Conservation (phyloP, 37 sponge, comb jelly and placozoan species). For the Dysidea cf. avara region DNA sequence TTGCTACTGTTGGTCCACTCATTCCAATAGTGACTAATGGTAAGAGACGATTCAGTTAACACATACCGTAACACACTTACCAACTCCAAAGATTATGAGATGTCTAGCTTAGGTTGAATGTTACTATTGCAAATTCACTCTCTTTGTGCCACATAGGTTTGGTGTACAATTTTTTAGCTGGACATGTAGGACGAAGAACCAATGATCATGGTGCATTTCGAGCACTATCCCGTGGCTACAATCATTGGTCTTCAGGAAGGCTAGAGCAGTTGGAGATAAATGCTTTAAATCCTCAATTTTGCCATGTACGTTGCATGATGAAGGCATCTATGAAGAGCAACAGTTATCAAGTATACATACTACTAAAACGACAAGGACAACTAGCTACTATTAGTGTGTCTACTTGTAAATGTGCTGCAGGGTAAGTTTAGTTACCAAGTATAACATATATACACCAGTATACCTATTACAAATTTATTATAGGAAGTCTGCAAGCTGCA, state of each 20-base stretch:
- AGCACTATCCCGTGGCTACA: slow-evolving; percentile 49
- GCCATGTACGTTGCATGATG: slow-evolving; percentile 43
- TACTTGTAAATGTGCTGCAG: slow-evolving; percentile 70
- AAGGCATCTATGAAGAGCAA: slow-evolving; percentile 47
- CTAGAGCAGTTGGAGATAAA: slow-evolving; percentile 24
- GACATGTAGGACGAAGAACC: slow-evolving; percentile 13
- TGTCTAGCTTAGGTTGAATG: not conserved
- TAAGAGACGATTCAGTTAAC: too few species aligned
- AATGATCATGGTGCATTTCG: slow-evolving; percentile 41
- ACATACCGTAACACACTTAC: too few species aligned
- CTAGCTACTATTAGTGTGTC: slow-evolving; percentile 36
- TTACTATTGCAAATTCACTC: not conserved
- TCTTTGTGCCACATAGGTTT: slow-evolving; percentile 14
- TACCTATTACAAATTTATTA: not conserved
- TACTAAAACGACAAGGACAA: slow-evolving; percentile 38
- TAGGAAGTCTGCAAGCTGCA: slow-evolving; percentile 57
- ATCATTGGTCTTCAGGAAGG: slow-evolving; percentile 49
- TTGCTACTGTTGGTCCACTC: slow-evolving; percentile 1
- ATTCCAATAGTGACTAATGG: slow-evolving; percentile 53
- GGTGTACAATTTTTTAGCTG: slow-evolving; percentile 44
- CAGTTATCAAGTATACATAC: slow-evolving; percentile 18
- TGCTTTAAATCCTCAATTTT: slow-evolving; percentile 29
- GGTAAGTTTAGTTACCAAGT: too few species aligned
- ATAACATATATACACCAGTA: too few species aligned
- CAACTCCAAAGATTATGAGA: too few species aligned